A percentile compares a stretch with the other conserved stretches of the same genome.
Evolutionary conservation across 2,113 vertebrate species (phyloP).

Genomic region (Syngnathus scovelli): DNA sequence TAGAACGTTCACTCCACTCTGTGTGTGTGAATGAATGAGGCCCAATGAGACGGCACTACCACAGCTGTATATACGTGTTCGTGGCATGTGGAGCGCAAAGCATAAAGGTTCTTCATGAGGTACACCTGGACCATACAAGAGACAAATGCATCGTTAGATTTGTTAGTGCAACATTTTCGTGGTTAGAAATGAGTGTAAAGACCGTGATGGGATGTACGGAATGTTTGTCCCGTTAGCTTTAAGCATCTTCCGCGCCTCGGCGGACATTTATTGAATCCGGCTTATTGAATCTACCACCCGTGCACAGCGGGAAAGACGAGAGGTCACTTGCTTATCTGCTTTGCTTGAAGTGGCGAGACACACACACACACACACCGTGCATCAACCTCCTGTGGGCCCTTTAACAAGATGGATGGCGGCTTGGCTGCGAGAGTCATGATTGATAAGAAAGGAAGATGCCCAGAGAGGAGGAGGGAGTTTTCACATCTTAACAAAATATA

Average conservation of each 20-base stretch:
- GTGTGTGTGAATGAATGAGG: neutral
- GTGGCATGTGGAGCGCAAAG: neutral
- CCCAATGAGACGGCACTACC: neutral
- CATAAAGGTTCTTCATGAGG: neutral
- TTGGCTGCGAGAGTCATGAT: slow-evolving; percentile 14
- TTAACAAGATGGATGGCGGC: slow-evolving; percentile 11
- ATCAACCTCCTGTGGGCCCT: neutral
- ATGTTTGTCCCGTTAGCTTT: neutral
- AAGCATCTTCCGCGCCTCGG: neutral
- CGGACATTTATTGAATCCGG: neutral
- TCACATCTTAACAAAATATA: neutral
- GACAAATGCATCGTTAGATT: neutral
- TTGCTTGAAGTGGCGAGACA: neutral
- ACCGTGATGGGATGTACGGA: neutral
- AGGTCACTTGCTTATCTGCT: neutral
- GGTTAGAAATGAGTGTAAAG: neutral
- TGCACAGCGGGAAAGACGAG: neutral
- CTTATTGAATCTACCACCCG: neutral
- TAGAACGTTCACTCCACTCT: neutral
- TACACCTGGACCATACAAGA: neutral
- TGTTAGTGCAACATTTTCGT: neutral
- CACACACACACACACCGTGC: slow-evolving; percentile 10
- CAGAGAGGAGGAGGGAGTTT: neutral
- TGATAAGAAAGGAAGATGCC: slow-evolving; percentile 24
- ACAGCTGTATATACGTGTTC: neutral